Evolutionary conservation across 1,140 invertebrate species (phyloP).

Genomic region (Lucilia cuprina): DNA sequence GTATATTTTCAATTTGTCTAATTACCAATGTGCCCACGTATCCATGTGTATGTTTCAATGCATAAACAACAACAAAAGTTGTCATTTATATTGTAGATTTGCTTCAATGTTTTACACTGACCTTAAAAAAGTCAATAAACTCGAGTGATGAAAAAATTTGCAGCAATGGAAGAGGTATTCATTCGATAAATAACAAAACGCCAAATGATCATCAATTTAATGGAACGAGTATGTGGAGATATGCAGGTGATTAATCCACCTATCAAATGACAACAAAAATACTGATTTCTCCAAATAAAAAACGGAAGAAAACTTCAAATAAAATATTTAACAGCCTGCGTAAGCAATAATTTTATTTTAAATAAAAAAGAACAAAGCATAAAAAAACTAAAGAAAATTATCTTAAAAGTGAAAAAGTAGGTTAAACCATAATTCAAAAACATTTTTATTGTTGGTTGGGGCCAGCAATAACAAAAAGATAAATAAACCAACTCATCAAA

Average conservation of each 20-base stretch:
- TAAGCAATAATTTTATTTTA: not conserved
- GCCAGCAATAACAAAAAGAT: not conserved
- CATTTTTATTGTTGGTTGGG: no score
- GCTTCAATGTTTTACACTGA: not conserved
- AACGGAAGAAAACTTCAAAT: not conserved
- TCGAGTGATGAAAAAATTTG: not conserved
- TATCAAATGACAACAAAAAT: not conserved
- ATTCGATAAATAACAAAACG: not conserved
- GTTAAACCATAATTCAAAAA: not conserved
- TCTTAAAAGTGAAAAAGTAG: not conserved
- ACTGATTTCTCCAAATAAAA: not conserved
- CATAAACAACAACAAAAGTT: not conserved
- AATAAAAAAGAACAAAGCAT: not conserved
- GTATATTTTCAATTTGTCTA: not conserved
- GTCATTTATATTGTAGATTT: not conserved
- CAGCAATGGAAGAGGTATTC: not conserved
- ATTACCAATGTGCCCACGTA: not conserved
- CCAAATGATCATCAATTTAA: not conserved
- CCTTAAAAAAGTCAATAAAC: conserved; percentile 11
- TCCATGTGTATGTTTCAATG: not conserved
- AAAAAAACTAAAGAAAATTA: not conserved
- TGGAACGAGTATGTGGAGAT: not conserved
- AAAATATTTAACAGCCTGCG: not conserved
- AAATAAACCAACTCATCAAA: not conserved
- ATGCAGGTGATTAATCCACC: not conserved